Base-by-base conservation (phyloP, 2,113 vertebrate genomes). In the Plectropomus leopardus region DNA sequence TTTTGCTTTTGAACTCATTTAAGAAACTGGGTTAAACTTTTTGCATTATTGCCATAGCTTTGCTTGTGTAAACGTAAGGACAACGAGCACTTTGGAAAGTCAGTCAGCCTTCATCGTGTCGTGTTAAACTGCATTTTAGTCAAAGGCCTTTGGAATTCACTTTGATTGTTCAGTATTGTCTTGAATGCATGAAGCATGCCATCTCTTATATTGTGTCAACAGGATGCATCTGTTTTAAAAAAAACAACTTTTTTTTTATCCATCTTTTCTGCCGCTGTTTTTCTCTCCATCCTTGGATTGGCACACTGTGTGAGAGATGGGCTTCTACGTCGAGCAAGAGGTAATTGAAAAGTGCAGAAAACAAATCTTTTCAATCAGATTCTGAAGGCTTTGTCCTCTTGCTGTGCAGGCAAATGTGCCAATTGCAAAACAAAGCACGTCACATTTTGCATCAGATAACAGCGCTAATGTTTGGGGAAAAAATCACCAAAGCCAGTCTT, bases 341-440 rank as follows among this genome's bases (percentile, higher is more conserved):
- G 86, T 91, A 93, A 92, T 91, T 92, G 90, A 93, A 93, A 93
- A 92, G 83, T 73, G 68, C 53, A 85, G 80, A 84, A 92, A 92
- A 88, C 44, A 88, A 90, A 87, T 90, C 75, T 92, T 94, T 93
- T 92, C 90, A 91, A 88, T 90, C 83, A 69, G 40, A 71, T 88
- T 84, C 72, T 58, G 77, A 89, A 92, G 89, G 83, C 83, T 91
- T 89, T 91, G 88, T 93, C 84, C 86, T 82, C 66, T 63, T n/a
- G 13, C 72, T 44, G 72, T 68, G 63, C 80, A 82, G 67, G 74
- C 68, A 92, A 92, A 93, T 79, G 76, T 68, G 72, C 32, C 68
- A 30, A 85, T 86, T 77, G 78, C 73, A 74, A 92, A 92, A 94
- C 91, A 92, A 92, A 93, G 85, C 87, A 90, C 51, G 64, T 80